Percentiles rank a stretch among this genome's conserved stretches.
Evolutionary conservation across 2,113 vertebrate genomes (phyloP).

Genomic region (Psittacula cyanocephala): DNA sequence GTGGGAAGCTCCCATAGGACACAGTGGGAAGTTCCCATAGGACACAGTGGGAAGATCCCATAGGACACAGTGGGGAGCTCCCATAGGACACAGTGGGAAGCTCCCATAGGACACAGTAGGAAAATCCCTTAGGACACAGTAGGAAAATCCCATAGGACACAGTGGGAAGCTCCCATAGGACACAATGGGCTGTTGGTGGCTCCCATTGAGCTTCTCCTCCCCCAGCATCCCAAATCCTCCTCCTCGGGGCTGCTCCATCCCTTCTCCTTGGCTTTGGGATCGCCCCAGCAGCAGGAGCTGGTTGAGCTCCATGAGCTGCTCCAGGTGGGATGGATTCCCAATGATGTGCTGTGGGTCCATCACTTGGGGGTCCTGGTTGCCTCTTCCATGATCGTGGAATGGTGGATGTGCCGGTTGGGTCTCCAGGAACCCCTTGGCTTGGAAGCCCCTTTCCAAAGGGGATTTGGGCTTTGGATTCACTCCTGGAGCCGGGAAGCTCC

Average conservation of each 20-base stretch:
- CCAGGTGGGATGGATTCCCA: not conserved
- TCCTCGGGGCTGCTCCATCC: not conserved
- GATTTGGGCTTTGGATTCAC: not conserved
- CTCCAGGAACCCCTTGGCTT: not conserved
- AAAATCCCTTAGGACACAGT: too few relatives aligned
- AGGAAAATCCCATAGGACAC: too few relatives aligned
- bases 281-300: not conserved
- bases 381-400: not conserved
- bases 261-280: not conserved
- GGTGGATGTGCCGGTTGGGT: not conserved
- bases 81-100: too few relatives aligned
- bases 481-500: not conserved
- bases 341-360: too few relatives aligned
- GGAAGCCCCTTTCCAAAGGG: not conserved
- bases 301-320: not conserved
- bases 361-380: not conserved
- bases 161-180: accelerated
- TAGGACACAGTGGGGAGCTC: too few relatives aligned
- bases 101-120: too few relatives aligned
- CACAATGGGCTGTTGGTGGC: not conserved
- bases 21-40: too few relatives aligned
- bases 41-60: too few relatives aligned
- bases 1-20: too few relatives aligned
- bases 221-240: not conserved
- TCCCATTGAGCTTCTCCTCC: not conserved